Conservation (phyloP, 1,140 invertebrate species). For the Papilio glaucus region DNA sequence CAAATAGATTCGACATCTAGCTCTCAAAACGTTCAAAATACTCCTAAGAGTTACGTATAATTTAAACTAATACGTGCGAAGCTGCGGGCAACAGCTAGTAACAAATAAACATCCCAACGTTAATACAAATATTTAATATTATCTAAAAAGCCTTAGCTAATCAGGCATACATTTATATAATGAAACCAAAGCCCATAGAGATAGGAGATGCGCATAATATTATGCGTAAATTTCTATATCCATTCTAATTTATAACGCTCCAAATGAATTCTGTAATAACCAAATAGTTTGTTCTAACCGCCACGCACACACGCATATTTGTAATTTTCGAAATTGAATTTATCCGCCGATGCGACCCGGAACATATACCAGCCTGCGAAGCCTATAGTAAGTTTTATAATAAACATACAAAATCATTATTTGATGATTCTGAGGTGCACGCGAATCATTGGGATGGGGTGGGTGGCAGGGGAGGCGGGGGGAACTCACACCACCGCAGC, state of each 20-base stretch:
- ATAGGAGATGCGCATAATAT: conserved; percentile 35
- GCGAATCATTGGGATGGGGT: conserved; percentile 71
- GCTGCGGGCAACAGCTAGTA: conserved; percentile 5
- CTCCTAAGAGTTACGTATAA: no score
- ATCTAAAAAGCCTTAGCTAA: conserved; percentile 27
- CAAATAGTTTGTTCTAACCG: conserved; percentile 75
- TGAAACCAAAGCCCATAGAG: conserved; percentile 33
- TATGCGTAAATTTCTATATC: conserved; percentile 57
- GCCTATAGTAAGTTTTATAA: conserved; percentile 70
- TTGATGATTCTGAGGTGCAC: conserved; percentile 79
- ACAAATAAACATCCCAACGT: not conserved
- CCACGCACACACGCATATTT: conserved; percentile 48
- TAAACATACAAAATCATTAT: conserved; percentile 82
- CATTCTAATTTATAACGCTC: conserved; percentile 63
- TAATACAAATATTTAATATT: conserved; percentile 31
- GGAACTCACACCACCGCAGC: conserved; percentile 60
- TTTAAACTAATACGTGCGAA: no score
- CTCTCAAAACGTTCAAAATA: no score
- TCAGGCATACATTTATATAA: conserved; percentile 25
- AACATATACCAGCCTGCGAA: conserved; percentile 41
- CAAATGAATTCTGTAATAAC: conserved; percentile 69
- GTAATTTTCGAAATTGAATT: conserved; percentile 66
- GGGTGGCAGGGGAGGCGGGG: conserved; percentile 51
- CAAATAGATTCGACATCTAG: no score
- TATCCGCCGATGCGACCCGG: conserved; percentile 54